Percentiles rank a stretch among this genome's conserved stretches.
phyloP scores from a whole-genome alignment of 1,140 invertebrate species.

The Mercenaria mercenaria region DNA sequence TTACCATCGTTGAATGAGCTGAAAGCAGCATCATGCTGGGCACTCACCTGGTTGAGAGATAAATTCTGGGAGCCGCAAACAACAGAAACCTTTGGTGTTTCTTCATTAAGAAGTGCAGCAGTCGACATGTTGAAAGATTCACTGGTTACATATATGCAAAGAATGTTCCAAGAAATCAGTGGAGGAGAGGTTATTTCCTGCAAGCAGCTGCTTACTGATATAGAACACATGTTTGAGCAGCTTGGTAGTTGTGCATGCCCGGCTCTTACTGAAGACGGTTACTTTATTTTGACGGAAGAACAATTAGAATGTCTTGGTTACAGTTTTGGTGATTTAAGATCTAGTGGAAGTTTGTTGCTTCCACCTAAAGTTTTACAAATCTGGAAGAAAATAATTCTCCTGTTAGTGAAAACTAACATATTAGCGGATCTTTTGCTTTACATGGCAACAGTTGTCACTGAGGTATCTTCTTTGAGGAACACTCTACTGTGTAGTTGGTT shows the following conservation, averaged over 20 bases:
- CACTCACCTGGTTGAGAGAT: constrained; percentile 70
- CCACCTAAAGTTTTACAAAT: constrained; percentile 26
- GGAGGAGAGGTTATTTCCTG: neutral
- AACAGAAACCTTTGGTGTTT: neutral
- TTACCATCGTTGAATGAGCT: constrained; percentile 68
- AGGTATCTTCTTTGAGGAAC: neutral
- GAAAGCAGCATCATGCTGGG: constrained; percentile 57
- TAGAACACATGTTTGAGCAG: constrained; percentile 18
- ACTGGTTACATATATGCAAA: constrained; percentile 43
- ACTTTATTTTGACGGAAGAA: constrained; percentile 39
- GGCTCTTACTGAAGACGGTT: constrained; percentile 48
- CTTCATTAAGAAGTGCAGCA: neutral
- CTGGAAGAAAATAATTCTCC: constrained; percentile 42
- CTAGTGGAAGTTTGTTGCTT: neutral
- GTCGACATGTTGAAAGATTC: constrained; percentile 11
- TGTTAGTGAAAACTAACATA: constrained; percentile 25
- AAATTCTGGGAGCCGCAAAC: constrained; percentile 31
- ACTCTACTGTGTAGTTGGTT: constrained; percentile 12
- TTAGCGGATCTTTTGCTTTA: constrained; percentile 13
- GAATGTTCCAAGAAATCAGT: constrained; percentile 49
- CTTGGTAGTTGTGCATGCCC: neutral
- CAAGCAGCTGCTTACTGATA: constrained; percentile 1
- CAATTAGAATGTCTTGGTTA: constrained; percentile 32
- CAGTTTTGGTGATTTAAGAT: neutral
- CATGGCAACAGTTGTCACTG: constrained; percentile 7